Percentiles rank a stretch among this genome's conserved stretches.
phyloP scores from a whole-genome alignment of 1,140 invertebrate species.

The Drosophila elegans region DNA sequence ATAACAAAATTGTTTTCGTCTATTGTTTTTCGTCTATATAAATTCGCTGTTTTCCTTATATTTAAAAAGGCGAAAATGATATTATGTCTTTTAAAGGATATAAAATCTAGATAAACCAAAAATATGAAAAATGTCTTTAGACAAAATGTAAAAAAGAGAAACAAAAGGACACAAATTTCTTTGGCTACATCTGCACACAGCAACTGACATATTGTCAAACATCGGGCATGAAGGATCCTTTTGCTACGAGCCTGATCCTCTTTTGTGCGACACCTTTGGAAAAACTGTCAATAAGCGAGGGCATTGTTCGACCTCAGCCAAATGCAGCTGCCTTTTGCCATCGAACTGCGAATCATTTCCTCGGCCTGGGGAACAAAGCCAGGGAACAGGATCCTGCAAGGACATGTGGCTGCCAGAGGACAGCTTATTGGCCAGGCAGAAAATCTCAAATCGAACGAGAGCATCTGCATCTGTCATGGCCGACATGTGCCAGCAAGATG shows the following conservation, averaged over 20 bases:
- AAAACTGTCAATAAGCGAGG: constrained; percentile 78
- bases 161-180: constrained; percentile 31
- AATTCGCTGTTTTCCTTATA: not conserved
- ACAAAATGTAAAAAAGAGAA: constrained; percentile 17
- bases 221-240: constrained; percentile 38
- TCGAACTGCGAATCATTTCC: constrained; percentile 48
- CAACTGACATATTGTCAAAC: constrained; percentile 39
- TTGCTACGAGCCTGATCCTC: constrained; percentile 40
- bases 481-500: constrained; percentile 72
- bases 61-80: not conserved
- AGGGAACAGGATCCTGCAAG: constrained; percentile 35
- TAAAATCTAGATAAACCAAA: not conserved
- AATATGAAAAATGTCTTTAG: not conserved
- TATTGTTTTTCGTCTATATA: too few relatives aligned
- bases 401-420: constrained; percentile 42
- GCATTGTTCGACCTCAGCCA: constrained; percentile 34
- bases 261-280: constrained; percentile 70
- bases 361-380: constrained; percentile 44
- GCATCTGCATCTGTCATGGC: constrained; percentile 71
- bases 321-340: constrained; percentile 43
- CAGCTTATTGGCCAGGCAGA: constrained; percentile 67
- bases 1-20: not conserved
- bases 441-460: constrained; percentile 18
- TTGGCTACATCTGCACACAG: constrained; percentile 23
- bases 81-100: not conserved